phyloP scores from a whole-genome alignment of 2,113 vertebrate genomes.

The Halichoerus grypus region DNA sequence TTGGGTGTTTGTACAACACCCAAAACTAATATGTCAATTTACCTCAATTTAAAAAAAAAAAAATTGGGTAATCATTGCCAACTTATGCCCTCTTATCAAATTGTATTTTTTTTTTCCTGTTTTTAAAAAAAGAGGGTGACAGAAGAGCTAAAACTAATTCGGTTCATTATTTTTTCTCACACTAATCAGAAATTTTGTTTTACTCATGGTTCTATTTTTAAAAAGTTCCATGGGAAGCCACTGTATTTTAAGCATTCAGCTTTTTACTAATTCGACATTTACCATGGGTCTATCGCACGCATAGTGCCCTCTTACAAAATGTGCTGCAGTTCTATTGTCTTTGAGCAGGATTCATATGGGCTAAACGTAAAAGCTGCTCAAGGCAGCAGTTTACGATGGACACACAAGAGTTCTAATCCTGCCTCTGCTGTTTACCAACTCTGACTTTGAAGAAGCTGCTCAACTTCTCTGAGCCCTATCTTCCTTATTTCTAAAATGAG shows the following conservation, averaged over 20 bases:
- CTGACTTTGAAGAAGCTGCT: background rate
- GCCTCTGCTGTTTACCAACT: background rate
- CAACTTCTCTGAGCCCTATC: background rate
- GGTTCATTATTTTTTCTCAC: background rate
- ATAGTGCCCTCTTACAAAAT: background rate
- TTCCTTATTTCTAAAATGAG: conserved; percentile 27
- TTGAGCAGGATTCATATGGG: background rate
- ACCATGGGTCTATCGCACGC: background rate
- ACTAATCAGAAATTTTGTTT: conserved; percentile 17
- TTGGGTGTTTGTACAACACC: background rate
- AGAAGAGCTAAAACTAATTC: background rate
- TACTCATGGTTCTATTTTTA: conserved; percentile 26
- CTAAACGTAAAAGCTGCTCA: conserved; percentile 34
- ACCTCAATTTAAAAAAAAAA: background rate
- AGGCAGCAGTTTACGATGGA: background rate
- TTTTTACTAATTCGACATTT: conserved; percentile 18
- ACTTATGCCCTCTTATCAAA: background rate
- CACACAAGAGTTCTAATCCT: background rate
- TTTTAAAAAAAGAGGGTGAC: background rate
- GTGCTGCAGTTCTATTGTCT: background rate
- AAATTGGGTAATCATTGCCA: background rate
- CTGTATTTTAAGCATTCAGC: background rate
- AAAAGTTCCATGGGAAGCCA: background rate
- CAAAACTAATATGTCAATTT: background rate
- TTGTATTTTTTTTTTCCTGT: background rate